Conservation (phyloP, 2,888 invertebrate genomes). For the Salticus scenicus region DNA sequence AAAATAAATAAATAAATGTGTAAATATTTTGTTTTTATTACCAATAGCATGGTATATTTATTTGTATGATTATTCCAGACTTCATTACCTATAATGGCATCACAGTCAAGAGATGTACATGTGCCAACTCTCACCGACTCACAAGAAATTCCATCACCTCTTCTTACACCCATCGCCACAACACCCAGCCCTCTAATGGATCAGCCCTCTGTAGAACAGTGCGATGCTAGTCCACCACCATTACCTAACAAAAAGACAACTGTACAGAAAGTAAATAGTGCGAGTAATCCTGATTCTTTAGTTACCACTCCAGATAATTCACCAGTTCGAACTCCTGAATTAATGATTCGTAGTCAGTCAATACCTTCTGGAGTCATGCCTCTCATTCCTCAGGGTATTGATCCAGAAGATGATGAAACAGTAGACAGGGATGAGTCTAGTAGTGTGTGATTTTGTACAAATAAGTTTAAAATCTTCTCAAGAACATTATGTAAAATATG, state of each 20-base stretch:
- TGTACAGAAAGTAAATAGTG: neutral
- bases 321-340: conserved; percentile 57
- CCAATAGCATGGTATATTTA: no score
- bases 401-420: conserved; percentile 31
- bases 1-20: no score
- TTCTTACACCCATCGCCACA: neutral
- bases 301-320: conserved; percentile 39
- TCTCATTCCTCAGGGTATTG: conserved; percentile 51
- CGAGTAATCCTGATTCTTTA: conserved; percentile 37
- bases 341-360: conserved; percentile 51
- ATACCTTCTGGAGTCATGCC: conserved; percentile 58
- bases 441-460: conserved; percentile 27
- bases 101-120: conserved; percentile 22
- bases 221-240: conserved; percentile 33
- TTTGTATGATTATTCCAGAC: no score
- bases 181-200: conserved; percentile 30
- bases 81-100: conserved; percentile 34
- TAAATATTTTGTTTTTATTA: no score
- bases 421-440: conserved; percentile 16
- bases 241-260: conserved; percentile 47
- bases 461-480: neutral
- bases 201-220: neutral
- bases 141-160: conserved; percentile 26
- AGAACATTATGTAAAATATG: neutral
- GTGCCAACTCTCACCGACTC: conserved; percentile 32